These are phyloP conservation scores for Drosophila orosa DNA, from an alignment of 1,140 invertebrate species.

Conservation along the genomic window DNA sequence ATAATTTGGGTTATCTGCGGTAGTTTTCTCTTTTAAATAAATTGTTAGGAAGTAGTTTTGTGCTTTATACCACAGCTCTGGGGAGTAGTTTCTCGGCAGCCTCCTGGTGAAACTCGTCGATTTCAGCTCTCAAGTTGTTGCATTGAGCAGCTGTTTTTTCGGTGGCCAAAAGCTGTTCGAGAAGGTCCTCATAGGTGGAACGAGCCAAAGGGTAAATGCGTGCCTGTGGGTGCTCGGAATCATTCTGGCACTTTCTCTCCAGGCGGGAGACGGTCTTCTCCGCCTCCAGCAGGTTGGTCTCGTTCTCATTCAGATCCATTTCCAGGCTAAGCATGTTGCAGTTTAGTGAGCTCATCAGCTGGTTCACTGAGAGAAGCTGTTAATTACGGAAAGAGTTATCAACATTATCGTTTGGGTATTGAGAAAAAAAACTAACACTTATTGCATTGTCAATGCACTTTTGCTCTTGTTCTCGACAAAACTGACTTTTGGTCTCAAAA, in stretches of 20 bases:
- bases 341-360: slow-evolving; percentile 27
- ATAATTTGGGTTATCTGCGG: slow-evolving; percentile 40
- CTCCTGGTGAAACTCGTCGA: slow-evolving; percentile 32
- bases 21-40: background rate
- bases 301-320: slow-evolving; percentile 49
- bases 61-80: slow-evolving; percentile 25
- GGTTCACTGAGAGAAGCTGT: slow-evolving; percentile 12
- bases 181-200: slow-evolving; percentile 23
- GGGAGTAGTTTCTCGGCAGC: background rate
- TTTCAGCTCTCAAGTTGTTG: slow-evolving; percentile 27
- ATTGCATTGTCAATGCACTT: slow-evolving; percentile 31
- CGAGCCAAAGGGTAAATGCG: slow-evolving; percentile 3
- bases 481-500: slow-evolving; percentile 45
- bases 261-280: slow-evolving; percentile 13
- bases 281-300: slow-evolving; percentile 18
- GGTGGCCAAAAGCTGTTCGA: slow-evolving; percentile 40
- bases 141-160: slow-evolving; percentile 35
- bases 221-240: too few relatives aligned
- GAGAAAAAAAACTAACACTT: slow-evolving; percentile 22
- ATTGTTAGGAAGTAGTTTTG: background rate
- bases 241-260: slow-evolving; percentile 4
- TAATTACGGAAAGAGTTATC: background rate
- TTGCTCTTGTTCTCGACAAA: slow-evolving; percentile 45
- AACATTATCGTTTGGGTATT: too few relatives aligned
- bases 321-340: slow-evolving; percentile 30